Conservation (phyloP, 2,113 vertebrate genomes). For the Protobothrops mucrosquamatus region DNA sequence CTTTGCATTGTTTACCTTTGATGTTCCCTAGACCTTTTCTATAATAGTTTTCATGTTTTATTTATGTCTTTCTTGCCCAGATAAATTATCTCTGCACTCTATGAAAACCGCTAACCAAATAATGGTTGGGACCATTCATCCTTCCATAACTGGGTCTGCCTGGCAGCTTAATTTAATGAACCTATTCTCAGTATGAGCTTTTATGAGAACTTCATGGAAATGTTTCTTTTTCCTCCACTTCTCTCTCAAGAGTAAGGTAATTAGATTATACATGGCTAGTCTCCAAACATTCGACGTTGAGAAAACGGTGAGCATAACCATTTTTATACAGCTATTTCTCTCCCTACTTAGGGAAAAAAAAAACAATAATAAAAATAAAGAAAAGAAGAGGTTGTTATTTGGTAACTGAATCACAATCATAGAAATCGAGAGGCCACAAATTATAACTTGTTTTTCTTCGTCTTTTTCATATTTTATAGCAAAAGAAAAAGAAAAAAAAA, state of each 20-base stretch:
- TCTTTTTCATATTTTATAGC: neutral
- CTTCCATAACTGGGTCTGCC: neutral
- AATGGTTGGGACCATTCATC: neutral
- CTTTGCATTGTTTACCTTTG: neutral
- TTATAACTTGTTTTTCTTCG: neutral
- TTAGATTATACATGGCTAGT: neutral
- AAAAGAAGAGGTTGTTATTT: accelerated
- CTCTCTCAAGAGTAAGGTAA: neutral
- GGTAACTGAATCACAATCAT: neutral
- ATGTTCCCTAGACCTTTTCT: neutral
- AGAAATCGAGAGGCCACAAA: accelerated
- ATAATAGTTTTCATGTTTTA: neutral
- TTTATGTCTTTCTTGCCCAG: conserved; percentile 7
- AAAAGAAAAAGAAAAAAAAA: neutral
- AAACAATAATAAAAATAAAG: neutral
- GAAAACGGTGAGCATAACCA: neutral
- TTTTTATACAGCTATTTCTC: accelerated
- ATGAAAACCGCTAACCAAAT: neutral
- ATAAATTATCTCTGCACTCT: neutral
- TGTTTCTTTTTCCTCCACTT: neutral
- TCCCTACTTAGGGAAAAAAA: neutral
- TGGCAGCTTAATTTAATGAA: neutral
- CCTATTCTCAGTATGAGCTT: neutral
- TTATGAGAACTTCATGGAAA: neutral
- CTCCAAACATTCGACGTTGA: conserved; percentile 5